Evolutionary conservation across 2,888 invertebrate species (phyloP).

Genomic region (Cryptosula pallasiana): DNA sequence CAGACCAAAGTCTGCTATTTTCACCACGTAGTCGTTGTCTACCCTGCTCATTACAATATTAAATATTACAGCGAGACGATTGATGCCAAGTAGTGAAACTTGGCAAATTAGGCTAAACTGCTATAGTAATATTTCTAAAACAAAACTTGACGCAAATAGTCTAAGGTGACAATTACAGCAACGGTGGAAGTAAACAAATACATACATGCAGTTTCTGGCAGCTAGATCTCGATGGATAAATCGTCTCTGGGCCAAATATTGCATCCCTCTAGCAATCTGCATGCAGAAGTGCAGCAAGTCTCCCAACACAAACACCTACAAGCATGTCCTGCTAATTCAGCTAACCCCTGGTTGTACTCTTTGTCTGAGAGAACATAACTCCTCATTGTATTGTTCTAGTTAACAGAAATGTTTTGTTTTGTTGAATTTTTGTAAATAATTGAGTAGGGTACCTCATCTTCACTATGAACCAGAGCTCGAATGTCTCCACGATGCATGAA

Average conservation of each 20-base stretch:
- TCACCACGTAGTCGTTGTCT: conserved; percentile 45
- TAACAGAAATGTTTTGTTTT: too few relatives aligned
- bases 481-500: conserved; percentile 54
- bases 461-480: conserved; percentile 31
- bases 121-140: too few relatives aligned
- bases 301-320: conserved; percentile 32
- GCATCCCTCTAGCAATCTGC: conserved; percentile 53
- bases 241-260: conserved; percentile 48
- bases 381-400: too few relatives aligned
- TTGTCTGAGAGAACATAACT: too few relatives aligned
- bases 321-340: too few relatives aligned
- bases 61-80: background rate
- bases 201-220: conserved; percentile 55
- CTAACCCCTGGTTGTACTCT: too few relatives aligned
- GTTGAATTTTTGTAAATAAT: too few relatives aligned
- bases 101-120: too few relatives aligned
- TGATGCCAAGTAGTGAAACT: background rate
- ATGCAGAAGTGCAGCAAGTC: conserved; percentile 47
- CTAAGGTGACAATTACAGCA: background rate
- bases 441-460: conserved; percentile 23
- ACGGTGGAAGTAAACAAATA: background rate
- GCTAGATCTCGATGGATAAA: conserved; percentile 55
- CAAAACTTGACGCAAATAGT: background rate
- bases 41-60: conserved; percentile 27
- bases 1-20: conserved; percentile 57